Percentiles rank a stretch among this genome's conserved stretches.
Conservation (phyloP, 2,888 invertebrate genomes). For the Nomada goodeniana region DNA sequence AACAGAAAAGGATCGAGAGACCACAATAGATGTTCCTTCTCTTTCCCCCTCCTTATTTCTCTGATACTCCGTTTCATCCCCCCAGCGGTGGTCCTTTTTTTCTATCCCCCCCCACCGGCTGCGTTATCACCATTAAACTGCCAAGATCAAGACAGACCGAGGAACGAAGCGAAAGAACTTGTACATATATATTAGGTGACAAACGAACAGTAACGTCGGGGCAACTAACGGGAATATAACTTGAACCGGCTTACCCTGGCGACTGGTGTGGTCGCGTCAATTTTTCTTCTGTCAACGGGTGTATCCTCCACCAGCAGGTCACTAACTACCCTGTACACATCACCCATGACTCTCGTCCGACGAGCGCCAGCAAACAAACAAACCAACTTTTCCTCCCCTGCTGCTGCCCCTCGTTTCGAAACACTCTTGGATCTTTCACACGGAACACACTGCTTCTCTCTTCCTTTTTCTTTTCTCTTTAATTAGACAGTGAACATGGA, state of each 20-base stretch:
- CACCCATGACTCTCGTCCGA: constrained; percentile 62
- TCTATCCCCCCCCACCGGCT: constrained; percentile 35
- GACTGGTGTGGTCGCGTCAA: constrained; percentile 33
- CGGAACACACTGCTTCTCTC: constrained; percentile 23
- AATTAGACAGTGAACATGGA: background rate
- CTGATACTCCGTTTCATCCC: background rate
- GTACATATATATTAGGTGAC: background rate
- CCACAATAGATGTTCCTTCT: constrained; percentile 4
- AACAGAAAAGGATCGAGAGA: constrained; percentile 2
- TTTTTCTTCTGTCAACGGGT: constrained; percentile 55
- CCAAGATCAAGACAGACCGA: constrained; percentile 21
- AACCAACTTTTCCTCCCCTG: background rate
- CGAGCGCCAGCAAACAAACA: constrained; percentile 23
- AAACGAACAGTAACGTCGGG: constrained; percentile 9
- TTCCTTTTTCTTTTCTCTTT: too few relatives aligned
- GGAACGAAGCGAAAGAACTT: constrained; percentile 4
- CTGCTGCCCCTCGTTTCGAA: background rate
- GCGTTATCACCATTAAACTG: constrained; percentile 52
- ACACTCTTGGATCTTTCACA: constrained; percentile 41
- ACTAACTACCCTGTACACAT: constrained; percentile 67
- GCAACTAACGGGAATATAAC: constrained; percentile 41
- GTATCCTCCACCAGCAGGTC: constrained; percentile 64
- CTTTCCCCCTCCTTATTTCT: background rate
- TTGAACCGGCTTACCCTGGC: constrained; percentile 44
- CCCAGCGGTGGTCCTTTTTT: constrained; percentile 41